Base-by-base conservation (phyloP, 2,888 invertebrate genomes). In the Heliconius erato region DNA sequence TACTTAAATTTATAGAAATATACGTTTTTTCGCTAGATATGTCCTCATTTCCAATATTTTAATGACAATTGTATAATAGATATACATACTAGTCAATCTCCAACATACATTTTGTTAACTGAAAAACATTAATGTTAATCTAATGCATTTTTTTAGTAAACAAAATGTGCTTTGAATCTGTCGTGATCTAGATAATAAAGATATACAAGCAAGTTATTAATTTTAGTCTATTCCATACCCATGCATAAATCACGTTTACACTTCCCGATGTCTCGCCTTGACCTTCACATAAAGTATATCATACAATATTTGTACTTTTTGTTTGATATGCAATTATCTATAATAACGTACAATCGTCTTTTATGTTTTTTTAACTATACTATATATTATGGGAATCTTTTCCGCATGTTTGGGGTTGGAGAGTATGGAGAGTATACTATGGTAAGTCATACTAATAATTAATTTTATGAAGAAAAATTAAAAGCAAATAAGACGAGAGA, bases 241-340 rank as follows among this genome's bases (percentile, higher is more conserved):
- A 44, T 72, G 44, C 26, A 44, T 26, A 72, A 44, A 72, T 44
- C 23, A 23, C 7, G 26, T 72, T 26, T 71, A 40, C 44, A 72
- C 72, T 72, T 72, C 72, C 72, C 44, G 44, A 26, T 72, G 72
- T 26, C 44, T 72, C 44, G 49, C 72, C 72, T 72, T 72, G 72
- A 72, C 44, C 72, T 72, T 72, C 44, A 44, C 16, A 19, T 40
- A 72, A 72, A 49, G 26, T 72, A 49, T 72, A 72, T 49, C 26
- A 16, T 71, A 40, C 40, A 26, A 44, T 49, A 49, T 72, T 49
- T 44, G 72, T 72, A 49, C 44, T 72, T 72, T 72, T 72, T 49
- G 72, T 72, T 72, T 72, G 72, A 72, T 2, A 26, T 7, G 44
- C 44, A 35, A 44, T 72, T 72, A 72, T 9, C 14, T 72, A 28